A percentile compares a stretch with the other conserved stretches of the same genome.
Evolutionary conservation across 2,797 vertebrate genomes (phyloP).

Genomic region (Tokudaia muenninki): DNA sequence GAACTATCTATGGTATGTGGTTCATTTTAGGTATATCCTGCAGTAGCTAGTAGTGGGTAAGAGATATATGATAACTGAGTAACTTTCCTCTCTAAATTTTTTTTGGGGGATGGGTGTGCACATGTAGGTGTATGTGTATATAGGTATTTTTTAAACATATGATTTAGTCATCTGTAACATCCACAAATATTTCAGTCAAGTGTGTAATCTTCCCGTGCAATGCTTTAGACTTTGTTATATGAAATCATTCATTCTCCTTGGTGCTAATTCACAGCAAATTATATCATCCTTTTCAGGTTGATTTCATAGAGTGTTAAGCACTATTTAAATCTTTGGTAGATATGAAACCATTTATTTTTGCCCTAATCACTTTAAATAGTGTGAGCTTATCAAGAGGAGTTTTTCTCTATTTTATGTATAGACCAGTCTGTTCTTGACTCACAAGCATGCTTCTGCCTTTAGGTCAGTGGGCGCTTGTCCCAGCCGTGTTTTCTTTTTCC

Average conservation of each 20-base stretch:
- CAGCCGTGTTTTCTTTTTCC: slow-evolving; percentile 71
- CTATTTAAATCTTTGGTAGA: slow-evolving; percentile 72
- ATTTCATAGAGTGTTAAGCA: slow-evolving; percentile 78
- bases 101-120: neutral
- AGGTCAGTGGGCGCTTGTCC: slow-evolving; percentile 78
- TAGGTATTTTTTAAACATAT: neutral
- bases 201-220: slow-evolving; percentile 61
- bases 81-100: neutral
- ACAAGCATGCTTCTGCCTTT: slow-evolving; percentile 73
- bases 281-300: slow-evolving; percentile 75
- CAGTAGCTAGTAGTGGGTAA: neutral
- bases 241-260: slow-evolving; percentile 72
- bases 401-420: slow-evolving; percentile 68
- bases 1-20: neutral
- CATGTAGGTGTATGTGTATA: neutral
- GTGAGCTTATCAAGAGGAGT: slow-evolving; percentile 75
- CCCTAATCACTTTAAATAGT: slow-evolving; percentile 77
- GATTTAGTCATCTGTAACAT: slow-evolving; percentile 18
- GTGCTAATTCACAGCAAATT: slow-evolving; percentile 81
- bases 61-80: neutral
- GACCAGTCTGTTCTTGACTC: slow-evolving; percentile 38
- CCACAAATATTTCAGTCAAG: slow-evolving; percentile 37
- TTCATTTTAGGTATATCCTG: neutral
- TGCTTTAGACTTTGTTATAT: slow-evolving; percentile 39
- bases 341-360: slow-evolving; percentile 77